Base-by-base conservation (phyloP, 1,140 invertebrate species). In the Drosophila nigrodunni region DNA sequence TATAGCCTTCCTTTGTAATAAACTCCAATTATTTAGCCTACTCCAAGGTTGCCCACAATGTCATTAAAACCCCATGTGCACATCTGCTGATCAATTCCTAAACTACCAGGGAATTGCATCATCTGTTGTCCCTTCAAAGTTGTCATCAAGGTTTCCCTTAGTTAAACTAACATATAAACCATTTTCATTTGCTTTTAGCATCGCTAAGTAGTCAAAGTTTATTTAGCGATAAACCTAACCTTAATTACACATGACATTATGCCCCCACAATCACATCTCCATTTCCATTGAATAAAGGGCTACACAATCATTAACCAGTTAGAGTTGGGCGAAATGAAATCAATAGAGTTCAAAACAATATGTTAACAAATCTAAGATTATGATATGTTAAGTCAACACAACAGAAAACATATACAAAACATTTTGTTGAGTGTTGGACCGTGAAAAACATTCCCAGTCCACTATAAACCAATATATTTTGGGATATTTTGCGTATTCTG, bases 161-260 rank as follows among this genome's bases (percentile, higher is more conserved):
- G 9, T 41, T 41, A 2, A 41, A 11, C 39, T 41, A 11, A 11
- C 11, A 4, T 11, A 10, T 11, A 5, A 41, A n/a, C 39, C 34
- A 44, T 30, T 52, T 49, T 59, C 64, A 55, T 67, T 58, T 58
- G 65, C 60, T 41, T 25, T 55, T 46, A 46, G 41, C 7, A 25
- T 34, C 44, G 35, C 25, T 7, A 41, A 57, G 41, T 41, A 57
- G 37, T 35, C 6, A 34, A 39, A 34, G 18, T 54, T 52, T 43
- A 52, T 52, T 30, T 6, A 52, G 37, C 55, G 70, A 73, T 73
- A 68, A 73, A 34, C 34, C 11, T 18, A 15, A 34, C n/a, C 9
- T 43, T 74, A 74, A 74, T 69, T 68, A 49, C 65, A 61, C 9
- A 39, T 37, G 65, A 55, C 71, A 74, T 74, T 74, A 69, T 61